Evolutionary conservation across 2,888 invertebrate genomes (phyloP).

Genomic region (Lycocerus yunnanus): DNA sequence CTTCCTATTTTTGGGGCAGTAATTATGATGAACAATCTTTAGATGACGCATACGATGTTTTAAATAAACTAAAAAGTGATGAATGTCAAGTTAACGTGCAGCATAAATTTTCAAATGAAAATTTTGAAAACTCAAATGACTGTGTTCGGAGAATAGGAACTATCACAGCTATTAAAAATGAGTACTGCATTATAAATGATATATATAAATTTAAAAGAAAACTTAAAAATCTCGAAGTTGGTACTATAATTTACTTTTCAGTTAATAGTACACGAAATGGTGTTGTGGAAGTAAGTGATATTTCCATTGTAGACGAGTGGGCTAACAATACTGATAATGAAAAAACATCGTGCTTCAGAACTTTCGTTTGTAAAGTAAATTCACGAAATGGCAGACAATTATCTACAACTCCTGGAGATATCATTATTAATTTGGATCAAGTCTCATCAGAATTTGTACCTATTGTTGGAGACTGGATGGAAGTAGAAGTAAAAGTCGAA

Average conservation of each 20-base stretch:
- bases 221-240: slow-evolving; percentile 55
- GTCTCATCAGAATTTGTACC: slow-evolving; percentile 69
- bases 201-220: slow-evolving; percentile 59
- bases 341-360: slow-evolving; percentile 42
- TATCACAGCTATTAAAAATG: slow-evolving; percentile 61
- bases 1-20: slow-evolving; percentile 34
- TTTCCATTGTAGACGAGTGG: slow-evolving; percentile 45
- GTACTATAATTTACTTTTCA: slow-evolving; percentile 60
- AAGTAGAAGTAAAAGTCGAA: slow-evolving; percentile 66
- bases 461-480: slow-evolving; percentile 71
- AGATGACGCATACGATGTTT: slow-evolving; percentile 40
- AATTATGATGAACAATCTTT: slow-evolving; percentile 37
- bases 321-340: slow-evolving; percentile 52
- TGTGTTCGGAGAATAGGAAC: slow-evolving; percentile 57
- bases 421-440: slow-evolving; percentile 66
- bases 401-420: slow-evolving; percentile 59
- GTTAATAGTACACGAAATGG: slow-evolving; percentile 37
- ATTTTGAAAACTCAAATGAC: slow-evolving; percentile 29
- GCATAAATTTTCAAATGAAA: not conserved
- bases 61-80: slow-evolving; percentile 29
- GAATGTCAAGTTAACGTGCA: not conserved
- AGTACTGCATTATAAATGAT: slow-evolving; percentile 65
- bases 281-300: slow-evolving; percentile 56
- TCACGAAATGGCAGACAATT: slow-evolving; percentile 52
- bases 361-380: slow-evolving; percentile 54